A percentile compares a stretch with the other conserved stretches of the same genome.
phyloP scores from a whole-genome alignment of 2,888 invertebrate genomes.

The Xanthorhoe designata region DNA sequence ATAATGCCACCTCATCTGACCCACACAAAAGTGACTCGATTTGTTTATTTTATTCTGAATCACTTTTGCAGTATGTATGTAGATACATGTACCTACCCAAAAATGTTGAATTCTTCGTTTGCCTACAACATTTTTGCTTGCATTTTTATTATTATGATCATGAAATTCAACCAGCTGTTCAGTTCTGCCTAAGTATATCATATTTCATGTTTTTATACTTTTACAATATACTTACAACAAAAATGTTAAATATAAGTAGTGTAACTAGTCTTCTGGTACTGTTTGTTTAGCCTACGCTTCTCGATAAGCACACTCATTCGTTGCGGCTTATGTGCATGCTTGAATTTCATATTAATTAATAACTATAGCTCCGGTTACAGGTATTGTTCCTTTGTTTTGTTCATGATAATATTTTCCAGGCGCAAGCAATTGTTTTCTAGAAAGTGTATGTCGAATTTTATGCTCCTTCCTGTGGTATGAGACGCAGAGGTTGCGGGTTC shows the following conservation, averaged over 20 bases:
- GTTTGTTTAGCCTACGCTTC: constrained; percentile 12
- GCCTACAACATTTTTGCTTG: constrained; percentile 6
- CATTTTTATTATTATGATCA: not conserved
- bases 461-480: not conserved
- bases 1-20: not conserved
- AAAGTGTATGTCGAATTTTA: not conserved
- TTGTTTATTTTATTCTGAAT: constrained; percentile 17
- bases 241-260: not conserved
- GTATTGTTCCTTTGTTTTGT: constrained; percentile 39
- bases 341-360: constrained; percentile 39
- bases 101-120: constrained; percentile 16
- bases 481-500: no score
- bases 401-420: constrained; percentile 11
- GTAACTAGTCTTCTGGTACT: constrained; percentile 11
- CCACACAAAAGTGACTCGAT: not conserved
- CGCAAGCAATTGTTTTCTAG: constrained; percentile 1
- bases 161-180: not conserved
- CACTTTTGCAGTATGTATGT: constrained; percentile 5
- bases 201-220: not conserved
- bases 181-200: not conserved
- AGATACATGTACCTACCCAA: not conserved
- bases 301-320: constrained; percentile 12
- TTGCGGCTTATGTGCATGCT: constrained; percentile 25
- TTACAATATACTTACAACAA: not conserved
- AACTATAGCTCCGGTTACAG: constrained; percentile 32